Base-by-base conservation (phyloP, 2,888 invertebrate species). In the Drosophila mercatorum region DNA sequence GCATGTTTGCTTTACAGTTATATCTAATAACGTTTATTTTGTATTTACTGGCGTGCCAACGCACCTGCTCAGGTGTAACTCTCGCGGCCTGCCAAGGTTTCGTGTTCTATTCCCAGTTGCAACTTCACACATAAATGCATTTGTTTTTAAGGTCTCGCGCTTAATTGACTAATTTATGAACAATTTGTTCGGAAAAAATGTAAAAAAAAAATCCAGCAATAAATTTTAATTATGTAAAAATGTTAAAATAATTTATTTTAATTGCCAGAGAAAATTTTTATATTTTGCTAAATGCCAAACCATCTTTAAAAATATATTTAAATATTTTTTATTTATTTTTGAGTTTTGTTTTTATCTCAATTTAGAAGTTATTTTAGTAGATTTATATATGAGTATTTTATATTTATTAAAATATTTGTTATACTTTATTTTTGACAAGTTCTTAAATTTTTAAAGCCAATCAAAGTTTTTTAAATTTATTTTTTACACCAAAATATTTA, bases 1-100 rank as follows among this genome's bases (percentile, higher is more conserved):
- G 66, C 47, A 56, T 68, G 36, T 51, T 34, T 51, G 31, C 31
- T 69, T 81, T 74, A 78, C 80, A 46, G 84, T 83, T 75, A 71
- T 49, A 55, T 56, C 63, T 43, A 64, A 61, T 52, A 51, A 59
- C 44, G 26, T 14, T 11, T 22, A 17, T 61, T 61, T 56, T 64
- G 47, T 64, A 52, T 40, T 41, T 59, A 46, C 47, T 52, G 31
- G 56, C 10, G 49, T 40, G 34, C 31, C 26, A 51, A 59, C 52
- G 47, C 66, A 60, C 17, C 53, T 58, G 76, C 22, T 40, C 8
- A 65, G 43, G 28, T 55, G 41, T 41, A 22, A 61, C 43, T 38
- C 38, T 49, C 38, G 10, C 44, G 12, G 12, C 10, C 17, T 2
- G 31, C 28, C 79, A 79, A 80, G 80, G 80, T 74, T 56, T 47